Evolutionary conservation across 2,797 vertebrate species (phyloP), one percentile per base, ranked within the genome.

Genomic region (Oreortyx pictus): DNA sequence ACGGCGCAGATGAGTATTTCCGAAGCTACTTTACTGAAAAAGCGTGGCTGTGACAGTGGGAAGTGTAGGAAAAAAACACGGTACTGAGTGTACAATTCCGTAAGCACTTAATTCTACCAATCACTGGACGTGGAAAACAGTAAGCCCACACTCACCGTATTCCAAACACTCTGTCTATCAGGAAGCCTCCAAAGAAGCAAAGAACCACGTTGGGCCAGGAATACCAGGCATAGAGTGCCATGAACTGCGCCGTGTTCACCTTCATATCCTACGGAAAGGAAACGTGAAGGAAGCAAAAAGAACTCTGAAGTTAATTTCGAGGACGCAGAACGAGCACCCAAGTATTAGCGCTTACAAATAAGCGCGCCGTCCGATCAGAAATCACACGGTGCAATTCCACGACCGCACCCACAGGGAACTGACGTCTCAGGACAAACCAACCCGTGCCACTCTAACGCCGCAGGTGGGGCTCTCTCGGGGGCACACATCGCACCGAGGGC

Each of bases 161-260:
- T n/a, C 99, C 99, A 97, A 99, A 99, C 0, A 99, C 98, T 73
- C 99, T 97, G 95, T 99, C 99, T 20, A 99, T 97, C 60, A 99
- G 95, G 96, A 99, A 99, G 2, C 99, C 99, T 24, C 99, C 99
- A 13, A 99, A 98, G 96, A 99, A 99, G 97, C 99, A 99, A 33
- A 99, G 98, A 9, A 99, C 62, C n/a, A 99, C 99, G 7, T 99
- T 99, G 86, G 99, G 99, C 99, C 99, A 99, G 9, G 99, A 99
- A 93, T 99, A 99, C 99, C 99, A 99, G 50, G 99, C 98, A 29
- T 99, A 99, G 14, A 99, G 97, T 6, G 98, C 97, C 99, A 99
- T 99, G 97, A 99, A 99, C 57, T 95, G 91, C 0, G 98, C 97
- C 0, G 99, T 99, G 97, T 98, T 98, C 95, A 99, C 95, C 75